Conservation (phyloP, 2,113 vertebrate genomes). For the Cepphus grylle region DNA sequence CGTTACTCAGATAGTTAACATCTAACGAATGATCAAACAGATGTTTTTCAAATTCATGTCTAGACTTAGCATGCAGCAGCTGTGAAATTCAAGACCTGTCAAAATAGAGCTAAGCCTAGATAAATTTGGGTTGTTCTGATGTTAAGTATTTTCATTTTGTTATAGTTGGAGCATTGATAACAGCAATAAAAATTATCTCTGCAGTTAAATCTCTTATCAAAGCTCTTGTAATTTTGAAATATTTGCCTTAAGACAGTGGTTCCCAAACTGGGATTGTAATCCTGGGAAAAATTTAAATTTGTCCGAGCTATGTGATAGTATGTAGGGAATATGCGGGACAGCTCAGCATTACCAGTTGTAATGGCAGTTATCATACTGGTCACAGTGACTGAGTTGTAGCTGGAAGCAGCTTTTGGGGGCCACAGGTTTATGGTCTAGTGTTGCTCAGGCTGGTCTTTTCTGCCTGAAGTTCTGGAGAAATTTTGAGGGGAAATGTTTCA, state of each 20-base stretch:
- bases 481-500: not conserved
- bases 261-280: not conserved
- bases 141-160: not conserved
- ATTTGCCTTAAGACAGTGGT: not conserved
- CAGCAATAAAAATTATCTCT: not conserved
- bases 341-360: not conserved
- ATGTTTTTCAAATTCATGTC: not conserved
- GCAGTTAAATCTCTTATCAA: not conserved
- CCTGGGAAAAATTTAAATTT: not conserved
- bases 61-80: not conserved
- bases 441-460: not conserved
- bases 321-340: not conserved
- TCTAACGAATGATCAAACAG: not conserved
- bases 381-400: not conserved
- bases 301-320: not conserved
- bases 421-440: not conserved
- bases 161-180: not conserved
- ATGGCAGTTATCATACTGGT: not conserved
- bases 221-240: not conserved
- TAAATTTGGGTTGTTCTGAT: not conserved
- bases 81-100: not conserved
- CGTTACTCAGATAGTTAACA: not conserved
- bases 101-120: not conserved
- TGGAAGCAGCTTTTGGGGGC: not conserved
- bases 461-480: not conserved